These are phyloP conservation scores for Calyptomena viridis DNA, from an alignment of 2,113 vertebrate species.

Conservation along the genomic window DNA sequence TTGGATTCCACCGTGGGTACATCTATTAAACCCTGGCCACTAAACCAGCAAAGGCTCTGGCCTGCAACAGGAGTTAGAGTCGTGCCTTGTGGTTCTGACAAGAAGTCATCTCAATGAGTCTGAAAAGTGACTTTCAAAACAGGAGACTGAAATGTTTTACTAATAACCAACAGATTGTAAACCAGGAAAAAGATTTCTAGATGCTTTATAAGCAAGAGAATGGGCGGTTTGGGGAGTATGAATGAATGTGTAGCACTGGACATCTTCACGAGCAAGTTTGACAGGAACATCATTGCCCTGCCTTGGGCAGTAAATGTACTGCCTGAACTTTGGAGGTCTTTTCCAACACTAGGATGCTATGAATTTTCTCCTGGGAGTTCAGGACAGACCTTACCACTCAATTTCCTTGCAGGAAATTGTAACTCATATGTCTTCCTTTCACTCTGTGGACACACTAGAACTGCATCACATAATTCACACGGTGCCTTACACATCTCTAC, in stretches of 20 bases:
- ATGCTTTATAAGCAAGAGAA: background rate
- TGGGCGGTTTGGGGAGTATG: background rate
- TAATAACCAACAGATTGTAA: background rate
- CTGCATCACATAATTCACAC: background rate
- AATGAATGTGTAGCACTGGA: background rate
- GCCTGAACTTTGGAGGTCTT: background rate
- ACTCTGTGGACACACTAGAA: background rate
- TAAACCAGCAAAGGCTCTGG: background rate
- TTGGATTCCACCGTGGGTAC: background rate
- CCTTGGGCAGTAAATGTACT: background rate
- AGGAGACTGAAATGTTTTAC: background rate
- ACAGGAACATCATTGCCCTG: background rate
- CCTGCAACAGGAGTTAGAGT: background rate
- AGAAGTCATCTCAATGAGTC: background rate
- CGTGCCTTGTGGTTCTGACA: background rate
- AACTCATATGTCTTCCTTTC: conserved; percentile 36
- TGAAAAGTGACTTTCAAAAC: background rate
- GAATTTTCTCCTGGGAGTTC: background rate
- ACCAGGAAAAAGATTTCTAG: background rate
- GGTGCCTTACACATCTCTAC: background rate
- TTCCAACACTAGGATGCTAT: background rate
- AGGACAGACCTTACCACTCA: background rate
- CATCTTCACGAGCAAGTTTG: background rate
- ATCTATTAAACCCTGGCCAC: background rate
- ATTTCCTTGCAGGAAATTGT: conserved; percentile 18